A percentile compares a stretch with the other conserved stretches of the same genome.
phyloP scores from a whole-genome alignment of 2,797 vertebrate species.

The Pseudochirops cupreus region DNA sequence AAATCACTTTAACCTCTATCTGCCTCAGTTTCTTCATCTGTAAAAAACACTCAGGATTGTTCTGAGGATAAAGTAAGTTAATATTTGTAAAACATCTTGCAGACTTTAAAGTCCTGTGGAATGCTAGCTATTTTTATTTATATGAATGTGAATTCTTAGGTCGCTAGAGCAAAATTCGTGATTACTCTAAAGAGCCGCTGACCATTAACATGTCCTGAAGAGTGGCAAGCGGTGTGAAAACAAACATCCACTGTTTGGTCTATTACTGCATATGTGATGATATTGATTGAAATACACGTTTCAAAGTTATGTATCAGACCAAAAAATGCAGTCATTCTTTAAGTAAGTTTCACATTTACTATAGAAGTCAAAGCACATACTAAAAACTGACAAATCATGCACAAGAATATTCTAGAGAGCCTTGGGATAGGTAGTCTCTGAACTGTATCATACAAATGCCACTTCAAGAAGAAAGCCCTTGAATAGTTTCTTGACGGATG shows the following conservation, averaged over 20 bases:
- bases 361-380: conserved; percentile 68
- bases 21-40: not conserved
- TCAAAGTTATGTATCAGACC: conserved; percentile 22
- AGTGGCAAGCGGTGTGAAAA: not conserved
- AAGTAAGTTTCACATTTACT: conserved; percentile 49
- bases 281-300: not conserved
- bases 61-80: not conserved
- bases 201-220: not conserved
- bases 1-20: not conserved
- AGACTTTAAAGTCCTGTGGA: not conserved
- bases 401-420: conserved; percentile 59
- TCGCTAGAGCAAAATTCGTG: not conserved
- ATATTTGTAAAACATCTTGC: not conserved
- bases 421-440: conserved; percentile 50
- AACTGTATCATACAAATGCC: conserved; percentile 72
- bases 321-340: conserved; percentile 57
- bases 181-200: not conserved
- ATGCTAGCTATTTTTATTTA: not conserved
- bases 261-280: not conserved
- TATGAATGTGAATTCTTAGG: not conserved
- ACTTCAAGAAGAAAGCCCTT: conserved; percentile 55
- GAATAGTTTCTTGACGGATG: conserved; percentile 57
- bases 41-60: not conserved
- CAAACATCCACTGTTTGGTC: not conserved
- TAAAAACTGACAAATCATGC: conserved; percentile 68